These are phyloP conservation scores for Dasypogon diadema DNA, from an alignment of 2,888 invertebrate species.

Conservation along the genomic window DNA sequence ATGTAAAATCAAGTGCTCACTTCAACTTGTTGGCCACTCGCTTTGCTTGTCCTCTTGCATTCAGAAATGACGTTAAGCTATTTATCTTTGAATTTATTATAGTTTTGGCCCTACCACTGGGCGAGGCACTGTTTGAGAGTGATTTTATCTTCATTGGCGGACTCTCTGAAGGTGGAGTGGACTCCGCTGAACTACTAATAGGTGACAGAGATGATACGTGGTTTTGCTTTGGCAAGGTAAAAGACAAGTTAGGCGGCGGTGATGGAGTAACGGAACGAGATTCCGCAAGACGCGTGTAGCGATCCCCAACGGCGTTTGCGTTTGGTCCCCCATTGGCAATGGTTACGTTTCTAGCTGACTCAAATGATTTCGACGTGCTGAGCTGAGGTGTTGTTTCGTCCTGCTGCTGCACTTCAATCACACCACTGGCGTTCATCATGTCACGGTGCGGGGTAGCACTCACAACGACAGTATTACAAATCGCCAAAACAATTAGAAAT, in stretches of 20 bases:
- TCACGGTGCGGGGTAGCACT: conserved; percentile 83
- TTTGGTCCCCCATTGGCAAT: conserved; percentile 42
- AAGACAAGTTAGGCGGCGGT: conserved; percentile 72
- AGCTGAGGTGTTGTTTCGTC: conserved; percentile 63
- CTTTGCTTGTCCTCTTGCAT: conserved; percentile 64
- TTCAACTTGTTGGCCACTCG: conserved; percentile 62
- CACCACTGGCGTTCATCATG: conserved; percentile 78
- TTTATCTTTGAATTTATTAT: conserved; percentile 67
- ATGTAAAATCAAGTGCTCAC: conserved; percentile 58
- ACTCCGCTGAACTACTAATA: conserved; percentile 71
- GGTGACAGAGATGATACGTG: conserved; percentile 71
- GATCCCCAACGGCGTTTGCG: conserved; percentile 63
- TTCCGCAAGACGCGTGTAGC: conserved; percentile 80
- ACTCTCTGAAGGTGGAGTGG: conserved; percentile 70
- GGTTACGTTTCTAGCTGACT: not conserved
- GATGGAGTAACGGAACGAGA: conserved; percentile 82
- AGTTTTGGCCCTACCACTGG: conserved; percentile 66
- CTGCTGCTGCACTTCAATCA: conserved; percentile 69
- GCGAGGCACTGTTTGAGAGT: conserved; percentile 63
- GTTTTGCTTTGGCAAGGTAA: conserved; percentile 63
- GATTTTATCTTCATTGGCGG: conserved; percentile 67
- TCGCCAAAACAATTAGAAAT: conserved; percentile 89
- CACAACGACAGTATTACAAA: conserved; percentile 97
- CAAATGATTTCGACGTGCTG: conserved; percentile 60
- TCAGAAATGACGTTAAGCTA: conserved; percentile 66